phyloP scores from a whole-genome alignment of 2,888 invertebrate species.

The Cryptops parisi region DNA sequence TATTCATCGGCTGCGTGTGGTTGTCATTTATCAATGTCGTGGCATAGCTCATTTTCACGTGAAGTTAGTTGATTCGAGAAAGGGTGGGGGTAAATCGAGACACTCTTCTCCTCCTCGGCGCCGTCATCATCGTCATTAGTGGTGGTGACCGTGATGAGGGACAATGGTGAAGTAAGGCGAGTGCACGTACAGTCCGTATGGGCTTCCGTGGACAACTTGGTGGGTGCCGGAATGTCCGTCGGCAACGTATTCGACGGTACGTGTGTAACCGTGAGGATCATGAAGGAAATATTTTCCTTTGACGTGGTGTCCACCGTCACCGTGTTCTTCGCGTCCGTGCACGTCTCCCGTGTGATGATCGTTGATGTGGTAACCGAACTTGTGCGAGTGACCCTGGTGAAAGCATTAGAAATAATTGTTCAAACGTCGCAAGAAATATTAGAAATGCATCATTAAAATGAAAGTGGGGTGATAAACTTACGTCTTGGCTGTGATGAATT shows the following conservation, averaged over 20 bases:
- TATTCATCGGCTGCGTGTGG: no score
- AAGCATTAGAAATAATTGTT: background rate
- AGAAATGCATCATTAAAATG: background rate
- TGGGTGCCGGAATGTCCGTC: slow-evolving; percentile 10
- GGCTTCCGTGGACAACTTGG: slow-evolving; percentile 6
- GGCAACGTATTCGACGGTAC: slow-evolving; percentile 5
- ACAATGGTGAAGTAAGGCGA: slow-evolving; percentile 8
- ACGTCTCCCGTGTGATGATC: slow-evolving; percentile 10
- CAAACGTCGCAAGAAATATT: background rate
- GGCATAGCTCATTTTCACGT: no score
- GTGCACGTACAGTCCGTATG: slow-evolving; percentile 11
- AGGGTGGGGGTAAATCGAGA: no score
- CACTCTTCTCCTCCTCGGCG: no score
- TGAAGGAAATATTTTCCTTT: background rate
- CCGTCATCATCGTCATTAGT: no score
- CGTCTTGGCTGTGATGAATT: slow-evolving; percentile 12
- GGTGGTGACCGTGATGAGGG: background rate
- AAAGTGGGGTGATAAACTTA: background rate
- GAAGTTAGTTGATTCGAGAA: no score
- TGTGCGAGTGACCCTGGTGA: background rate
- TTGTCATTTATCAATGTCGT: no score
- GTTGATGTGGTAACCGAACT: slow-evolving; percentile 9
- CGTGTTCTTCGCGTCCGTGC: background rate
- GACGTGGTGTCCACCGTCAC: slow-evolving; percentile 8
- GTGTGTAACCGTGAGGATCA: slow-evolving; percentile 11